phyloP scores from a whole-genome alignment of 2,797 vertebrate genomes.

The Cirrhinus mrigala region DNA sequence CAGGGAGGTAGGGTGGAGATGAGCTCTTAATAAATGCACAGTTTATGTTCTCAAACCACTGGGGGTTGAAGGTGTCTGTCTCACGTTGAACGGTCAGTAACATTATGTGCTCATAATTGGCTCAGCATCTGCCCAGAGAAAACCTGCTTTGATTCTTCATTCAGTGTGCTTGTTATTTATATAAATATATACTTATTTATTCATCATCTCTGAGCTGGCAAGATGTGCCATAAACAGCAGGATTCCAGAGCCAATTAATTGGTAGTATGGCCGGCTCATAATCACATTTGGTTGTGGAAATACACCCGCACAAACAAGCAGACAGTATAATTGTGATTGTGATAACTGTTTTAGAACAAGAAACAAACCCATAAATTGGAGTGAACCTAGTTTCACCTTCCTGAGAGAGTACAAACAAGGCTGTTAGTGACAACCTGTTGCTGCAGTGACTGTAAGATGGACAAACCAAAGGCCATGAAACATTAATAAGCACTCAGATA shows the following conservation, averaged over 20 bases:
- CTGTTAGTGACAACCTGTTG: slow-evolving; percentile 26
- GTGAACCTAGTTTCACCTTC: slow-evolving; percentile 3
- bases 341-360: not conserved
- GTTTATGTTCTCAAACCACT: slow-evolving; percentile 47
- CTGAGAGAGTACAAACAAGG: not conserved
- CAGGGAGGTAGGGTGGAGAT: slow-evolving; percentile 20
- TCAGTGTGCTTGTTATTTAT: slow-evolving; percentile 47
- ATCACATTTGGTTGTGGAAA: slow-evolving; percentile 38
- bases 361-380: not conserved
- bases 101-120: slow-evolving; percentile 56
- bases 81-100: slow-evolving; percentile 46
- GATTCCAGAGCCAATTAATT: slow-evolving; percentile 53
- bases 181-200: slow-evolving; percentile 46
- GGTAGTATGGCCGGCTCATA: slow-evolving; percentile 43
- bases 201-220: slow-evolving; percentile 36
- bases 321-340: not conserved
- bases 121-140: slow-evolving; percentile 60
- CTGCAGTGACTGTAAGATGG: not conserved
- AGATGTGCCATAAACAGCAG: slow-evolving; percentile 40
- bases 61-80: slow-evolving; percentile 37
- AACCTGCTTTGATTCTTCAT: slow-evolving; percentile 47
- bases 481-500: slow-evolving; percentile 15
- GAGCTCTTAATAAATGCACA: slow-evolving; percentile 52
- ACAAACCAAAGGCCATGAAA: slow-evolving; percentile 29
- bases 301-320: not conserved